Evolutionary conservation across 2,113 vertebrate species (phyloP), one percentile per base, ranked within the genome.

Genomic region (Pomatostomus ruficeps): DNA sequence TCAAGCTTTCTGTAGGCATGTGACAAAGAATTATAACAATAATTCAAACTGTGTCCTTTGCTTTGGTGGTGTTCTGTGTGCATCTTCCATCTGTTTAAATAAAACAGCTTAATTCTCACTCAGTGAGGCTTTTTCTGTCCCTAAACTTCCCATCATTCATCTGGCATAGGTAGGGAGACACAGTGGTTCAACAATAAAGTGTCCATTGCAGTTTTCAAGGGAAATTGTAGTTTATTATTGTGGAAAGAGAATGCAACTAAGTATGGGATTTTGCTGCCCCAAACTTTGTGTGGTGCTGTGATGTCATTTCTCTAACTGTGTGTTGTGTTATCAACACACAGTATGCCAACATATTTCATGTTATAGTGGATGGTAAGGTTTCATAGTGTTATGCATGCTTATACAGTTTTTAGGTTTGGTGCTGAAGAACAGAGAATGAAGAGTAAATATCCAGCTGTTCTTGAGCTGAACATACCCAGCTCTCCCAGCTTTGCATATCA

Each of bases 1-100:
- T 97, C 63, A 90, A 71, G 67, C 79, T 96, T 97, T 96, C 78
- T 85, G 94, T 91, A 86, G 88, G 93, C 93, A 94, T 94, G 94
- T 77, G 81, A 87, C 91, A 88, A 93, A 80, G 58, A 77, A 91
- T 95, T 95, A 55, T 43, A 95, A 93, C 52, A 95, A 79, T 91
- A 95, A 96, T 91, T 96, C 87, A 89, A 80, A 92, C 70, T 51
- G 85, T 0, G 12, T 81, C 67, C 75, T 89, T 93, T 91, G 54
- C 78, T 95, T 91, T 0, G 7, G 38, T 92, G 87, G 4, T 87
- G 65, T 49, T 72, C 33, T 85, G 10, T 65, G 31, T 83, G 71
- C 24, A 24, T 95, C 63, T 95, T 94, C 94, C 78, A 88, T 96
- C 96, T 96, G 96, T 94, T 96, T 93, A 83, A 74, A 70, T 88